Conservation (phyloP, 2,113 vertebrate genomes). For the Gyps fulvus region DNA sequence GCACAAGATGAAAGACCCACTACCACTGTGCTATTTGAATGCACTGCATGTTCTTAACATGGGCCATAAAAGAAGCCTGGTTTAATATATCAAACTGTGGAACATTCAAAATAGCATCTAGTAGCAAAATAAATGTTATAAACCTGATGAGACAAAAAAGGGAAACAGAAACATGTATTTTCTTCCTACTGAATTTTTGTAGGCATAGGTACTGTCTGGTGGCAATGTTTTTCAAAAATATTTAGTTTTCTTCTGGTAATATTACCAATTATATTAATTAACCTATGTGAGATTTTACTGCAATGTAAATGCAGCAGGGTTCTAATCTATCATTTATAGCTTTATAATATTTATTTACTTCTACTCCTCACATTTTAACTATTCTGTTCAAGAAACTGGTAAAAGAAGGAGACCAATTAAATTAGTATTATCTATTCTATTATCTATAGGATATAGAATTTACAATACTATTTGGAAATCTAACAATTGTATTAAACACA, state of each 20-base stretch:
- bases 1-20: slow-evolving; percentile 65
- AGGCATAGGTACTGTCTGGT: neutral
- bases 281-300: neutral
- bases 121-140: slow-evolving; percentile 45
- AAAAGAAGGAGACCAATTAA: slow-evolving; percentile 2
- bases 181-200: slow-evolving; percentile 15
- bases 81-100: slow-evolving; percentile 55
- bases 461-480: neutral
- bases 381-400: neutral
- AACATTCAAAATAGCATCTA: slow-evolving; percentile 42
- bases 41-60: slow-evolving; percentile 24
- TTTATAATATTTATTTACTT: neutral
- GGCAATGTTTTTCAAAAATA: slow-evolving; percentile 16
- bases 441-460: neutral
- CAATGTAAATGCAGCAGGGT: neutral
- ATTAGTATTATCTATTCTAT: neutral
- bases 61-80: slow-evolving; percentile 36
- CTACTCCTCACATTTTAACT: neutral
- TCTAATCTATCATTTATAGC: slow-evolving; percentile 15
- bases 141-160: slow-evolving; percentile 10
- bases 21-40: slow-evolving; percentile 43
- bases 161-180: slow-evolving; percentile 33
- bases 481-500: neutral
- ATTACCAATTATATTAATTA: slow-evolving; percentile 31
- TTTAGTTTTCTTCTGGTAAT: neutral